Evolutionary conservation across 2,113 vertebrate species (phyloP).

Genomic region (Crocuta crocuta): DNA sequence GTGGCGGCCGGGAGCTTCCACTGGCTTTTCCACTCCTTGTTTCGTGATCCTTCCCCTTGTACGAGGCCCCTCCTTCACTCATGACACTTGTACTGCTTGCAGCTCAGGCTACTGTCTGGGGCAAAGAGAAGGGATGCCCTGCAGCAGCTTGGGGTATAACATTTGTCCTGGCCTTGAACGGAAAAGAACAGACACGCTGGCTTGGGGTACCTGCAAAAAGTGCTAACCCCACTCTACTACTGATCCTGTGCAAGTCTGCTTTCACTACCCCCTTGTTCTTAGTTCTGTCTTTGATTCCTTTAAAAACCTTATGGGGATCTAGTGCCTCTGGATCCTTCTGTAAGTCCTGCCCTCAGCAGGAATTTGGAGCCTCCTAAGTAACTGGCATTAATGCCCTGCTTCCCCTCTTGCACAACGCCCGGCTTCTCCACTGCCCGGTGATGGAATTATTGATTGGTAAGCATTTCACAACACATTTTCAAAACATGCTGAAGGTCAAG

Average conservation of each 20-base stretch:
- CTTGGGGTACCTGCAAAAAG: neutral
- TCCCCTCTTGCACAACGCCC: conserved; percentile 66
- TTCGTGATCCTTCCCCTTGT: neutral
- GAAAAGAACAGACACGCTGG: neutral
- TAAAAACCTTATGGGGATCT: neutral
- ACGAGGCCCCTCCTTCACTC: neutral
- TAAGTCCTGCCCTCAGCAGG: neutral
- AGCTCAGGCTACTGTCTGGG: neutral
- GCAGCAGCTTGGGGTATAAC: neutral
- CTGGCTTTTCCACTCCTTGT: neutral
- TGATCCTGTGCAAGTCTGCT: neutral
- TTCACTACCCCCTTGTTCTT: neutral
- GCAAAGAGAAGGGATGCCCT: neutral
- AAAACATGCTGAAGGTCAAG: conserved; percentile 73
- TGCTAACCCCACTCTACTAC: neutral
- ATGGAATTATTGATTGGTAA: conserved; percentile 73
- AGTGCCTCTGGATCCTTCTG: neutral
- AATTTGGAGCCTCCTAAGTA: conserved; percentile 15
- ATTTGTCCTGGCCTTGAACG: neutral
- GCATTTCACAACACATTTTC: conserved; percentile 76
- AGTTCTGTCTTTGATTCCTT: neutral
- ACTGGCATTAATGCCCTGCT: neutral
- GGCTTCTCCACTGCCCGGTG: neutral
- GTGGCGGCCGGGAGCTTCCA: neutral
- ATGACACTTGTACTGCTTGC: neutral